Evolutionary conservation across 1,140 invertebrate species (phyloP), one percentile per base, ranked within the genome.

Genomic region (Diploscapter pachys): DNA sequence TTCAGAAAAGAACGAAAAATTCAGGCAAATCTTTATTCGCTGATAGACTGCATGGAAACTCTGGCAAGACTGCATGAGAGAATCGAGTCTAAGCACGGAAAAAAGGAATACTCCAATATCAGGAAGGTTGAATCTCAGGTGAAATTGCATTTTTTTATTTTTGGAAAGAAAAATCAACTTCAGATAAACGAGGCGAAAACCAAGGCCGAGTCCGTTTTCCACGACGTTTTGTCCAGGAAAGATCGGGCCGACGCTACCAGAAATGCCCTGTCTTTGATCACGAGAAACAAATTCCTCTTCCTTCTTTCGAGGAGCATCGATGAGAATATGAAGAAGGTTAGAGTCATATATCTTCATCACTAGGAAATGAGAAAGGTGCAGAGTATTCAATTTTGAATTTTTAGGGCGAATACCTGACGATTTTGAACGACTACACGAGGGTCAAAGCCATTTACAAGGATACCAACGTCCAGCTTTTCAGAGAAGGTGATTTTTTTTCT

Each of bases 381-480:
- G 31, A 31, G 31, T 31, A 31, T 31, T 31, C 31, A 31, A 11
- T 13, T 63, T 5, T 75, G 56, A 67, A 68, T 63, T 83, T 83
- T 13, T 76, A 89, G 83, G 94, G 93, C 64, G 96, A 99, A 84
- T 98, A 96, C 86, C 94, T 98, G 86, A 90, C 96, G 49, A 93
- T 98, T 48, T 95, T 99, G 69, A 99, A 96, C 86, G 96, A 99
- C 87, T 99, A 97, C 85, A 92, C 93, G 0, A 89, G 96, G 82
- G 96, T 95, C 4, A 95, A 95, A 84, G 94, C 95, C 85, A 88
- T 98, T 8, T 99, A 98, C 89, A 92, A 93, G 77, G 93, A 95
- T 86, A 95, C 93, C 52, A 93, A 98, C 86, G 91, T 97, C 4
- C 90, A 85, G 68, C 83, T 90, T 3, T 89, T 90, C 90, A 86